phyloP scores from a whole-genome alignment of 2,797 vertebrate genomes.

The Tragopan temminckii region DNA sequence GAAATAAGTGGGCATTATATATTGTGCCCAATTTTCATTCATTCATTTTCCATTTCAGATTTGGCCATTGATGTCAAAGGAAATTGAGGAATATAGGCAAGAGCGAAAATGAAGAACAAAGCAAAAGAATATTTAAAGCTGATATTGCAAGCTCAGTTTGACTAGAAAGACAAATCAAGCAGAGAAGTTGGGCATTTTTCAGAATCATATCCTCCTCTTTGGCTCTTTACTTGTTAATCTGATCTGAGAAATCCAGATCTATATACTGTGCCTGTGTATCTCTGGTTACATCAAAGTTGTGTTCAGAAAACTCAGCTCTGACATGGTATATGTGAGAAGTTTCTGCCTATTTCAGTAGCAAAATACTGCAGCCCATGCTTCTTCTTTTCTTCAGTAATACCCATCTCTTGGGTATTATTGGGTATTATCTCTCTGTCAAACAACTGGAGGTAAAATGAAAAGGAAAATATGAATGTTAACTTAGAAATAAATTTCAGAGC shows the following conservation, averaged over 20 bases:
- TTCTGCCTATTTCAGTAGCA: not conserved
- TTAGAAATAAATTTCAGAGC: not conserved
- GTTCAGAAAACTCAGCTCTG: not conserved
- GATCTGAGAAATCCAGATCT: not conserved
- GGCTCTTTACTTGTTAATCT: not conserved
- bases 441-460: not conserved
- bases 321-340: not conserved
- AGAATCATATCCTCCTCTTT: not conserved
- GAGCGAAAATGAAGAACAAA: not conserved
- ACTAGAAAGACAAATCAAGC: not conserved
- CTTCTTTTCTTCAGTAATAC: not conserved
- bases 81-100: not conserved
- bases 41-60: not conserved
- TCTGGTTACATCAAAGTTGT: not conserved
- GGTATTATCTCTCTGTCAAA: too few species aligned
- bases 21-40: fast-evolving
- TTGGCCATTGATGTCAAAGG: not conserved
- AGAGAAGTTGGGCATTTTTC: not conserved
- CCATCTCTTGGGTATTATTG: not conserved
- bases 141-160: not conserved
- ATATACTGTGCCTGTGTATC: not conserved
- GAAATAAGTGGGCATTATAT: not conserved
- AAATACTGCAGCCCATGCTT: not conserved
- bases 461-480: not conserved
- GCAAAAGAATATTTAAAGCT: not conserved